Percentiles rank a stretch among this genome's conserved stretches.
Evolutionary conservation across 1,140 invertebrate genomes (phyloP).

Genomic region (Samia ricini): DNA sequence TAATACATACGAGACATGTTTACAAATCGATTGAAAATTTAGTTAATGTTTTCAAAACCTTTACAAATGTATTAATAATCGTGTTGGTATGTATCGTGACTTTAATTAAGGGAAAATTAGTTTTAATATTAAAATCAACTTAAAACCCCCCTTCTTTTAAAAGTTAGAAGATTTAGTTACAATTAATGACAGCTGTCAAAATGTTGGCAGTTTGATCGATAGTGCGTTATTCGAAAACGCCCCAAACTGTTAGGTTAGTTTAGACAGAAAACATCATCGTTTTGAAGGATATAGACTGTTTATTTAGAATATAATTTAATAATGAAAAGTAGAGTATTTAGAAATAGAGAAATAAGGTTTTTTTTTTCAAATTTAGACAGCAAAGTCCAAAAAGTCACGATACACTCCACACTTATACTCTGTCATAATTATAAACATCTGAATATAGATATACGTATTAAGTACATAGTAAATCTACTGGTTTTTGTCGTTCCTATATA

Average conservation of each 20-base stretch:
- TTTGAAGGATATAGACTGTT: too few relatives aligned
- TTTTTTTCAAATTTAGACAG: neutral
- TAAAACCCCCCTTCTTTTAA: too few relatives aligned
- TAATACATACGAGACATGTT: too few relatives aligned
- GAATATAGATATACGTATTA: conserved; percentile 62
- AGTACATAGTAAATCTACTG: conserved; percentile 43
- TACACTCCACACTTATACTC: neutral
- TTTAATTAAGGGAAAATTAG: too few relatives aligned
- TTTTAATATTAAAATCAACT: too few relatives aligned
- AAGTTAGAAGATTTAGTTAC: too few relatives aligned
- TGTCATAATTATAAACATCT: conserved; percentile 32
- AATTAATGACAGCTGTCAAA: neutral
- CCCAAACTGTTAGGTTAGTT: too few relatives aligned
- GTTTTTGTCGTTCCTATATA: neutral
- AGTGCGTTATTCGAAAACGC: too few relatives aligned
- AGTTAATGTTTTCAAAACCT: neutral
- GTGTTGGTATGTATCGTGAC: conserved; percentile 14
- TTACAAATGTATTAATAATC: neutral
- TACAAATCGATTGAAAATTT: too few relatives aligned
- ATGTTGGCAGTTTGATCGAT: neutral
- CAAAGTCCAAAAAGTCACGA: conserved; percentile 10
- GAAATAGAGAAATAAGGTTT: neutral
- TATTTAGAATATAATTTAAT: too few relatives aligned
- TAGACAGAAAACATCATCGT: too few relatives aligned
- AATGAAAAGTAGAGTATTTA: too few relatives aligned